Evolutionary conservation across 2,888 invertebrate genomes (phyloP), one percentile per base, ranked within the genome.

Genomic region (Amphimallon solstitiale): DNA sequence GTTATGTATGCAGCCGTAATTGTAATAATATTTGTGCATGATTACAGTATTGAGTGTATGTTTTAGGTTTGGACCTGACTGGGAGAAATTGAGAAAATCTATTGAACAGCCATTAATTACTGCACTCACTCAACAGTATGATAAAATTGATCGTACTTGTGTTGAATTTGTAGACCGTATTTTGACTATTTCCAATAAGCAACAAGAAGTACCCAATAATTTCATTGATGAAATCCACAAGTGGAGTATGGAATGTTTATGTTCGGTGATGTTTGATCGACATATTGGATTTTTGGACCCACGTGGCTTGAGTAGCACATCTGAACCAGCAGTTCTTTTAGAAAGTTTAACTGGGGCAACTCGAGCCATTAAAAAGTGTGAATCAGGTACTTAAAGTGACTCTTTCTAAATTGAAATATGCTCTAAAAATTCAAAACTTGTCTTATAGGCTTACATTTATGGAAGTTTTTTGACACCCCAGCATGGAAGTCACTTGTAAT

Each of bases 171-270:
- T 82, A 1, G 74, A 75, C 38, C 86, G 87, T 74, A 80, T 90
- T 52, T 82, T 84, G 67, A 83, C 81, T 49, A 80, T 86, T 21
- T 84, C 88, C 46, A 89, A 89, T 76, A 84, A 86, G 65, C 89
- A 89, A 74, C 88, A 88, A 63, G 89, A 90, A 79, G 84, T 91
- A 45, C 80, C 86, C 0, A 81, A 81, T 38, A 84, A 86, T 74
- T 85, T 90, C 70, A 82, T 84, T 49, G 84, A 84, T 64, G 88
- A 89, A 74, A 76, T 90, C 21, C 85, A 86, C 73, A 89, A 89
- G 75, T 92, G 91, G 91, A 85, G 87, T 51, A 83, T 90, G 71
- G 90, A 91, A 81, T 89, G 89, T 80, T 84, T 87, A 77, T 86
- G 85, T 82, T 74, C 79, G 6, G 76, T 87, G 19, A 79, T 85